Base-by-base conservation (phyloP, 2,797 vertebrate genomes). In the Potorous gilbertii region DNA sequence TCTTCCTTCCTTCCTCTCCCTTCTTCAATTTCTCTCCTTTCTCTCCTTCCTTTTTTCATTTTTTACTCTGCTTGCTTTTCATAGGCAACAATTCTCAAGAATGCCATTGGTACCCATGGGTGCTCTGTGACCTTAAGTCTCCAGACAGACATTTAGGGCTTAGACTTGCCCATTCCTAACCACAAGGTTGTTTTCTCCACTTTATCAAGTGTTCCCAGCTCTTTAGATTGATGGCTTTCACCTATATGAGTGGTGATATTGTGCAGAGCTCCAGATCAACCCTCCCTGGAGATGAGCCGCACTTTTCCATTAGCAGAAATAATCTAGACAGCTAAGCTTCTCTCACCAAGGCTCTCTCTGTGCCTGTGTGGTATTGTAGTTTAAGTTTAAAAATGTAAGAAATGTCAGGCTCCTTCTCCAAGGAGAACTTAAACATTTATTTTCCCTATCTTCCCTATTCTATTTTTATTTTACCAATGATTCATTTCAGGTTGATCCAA, bases 191-290 rank as follows among this genome's bases (percentile, higher is more conserved):
- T 81, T 12, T 28, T 40, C 1, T 0, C 52, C 52, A 2, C 54
- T 59, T 55, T 34, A 87, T 81, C 55, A 87, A 59, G 31, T 24
- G 54, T 31, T 91, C 46, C 21, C 21, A 62, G 93, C 90, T 93
- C 46, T 55, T 91, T 34, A 54, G 55, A 40, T 52, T 59, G 18
- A 46, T 54, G 90, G 74, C 56, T 95, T 90, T 52, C 54, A 16
- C 8, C 59, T 55, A 81, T 54, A 50, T 31, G 40, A 10, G 31
- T 50, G 91, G 52, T 92, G 46, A 95, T 66, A 66, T 21, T 89
- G 92, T 94, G 59, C 52, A 95, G 92, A 91, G 27, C 24, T 29
- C 93, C 90, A 55, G n/a, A 91, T 46, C 66, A 50, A 92, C 59
- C 90, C 10, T 92, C 55, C 74, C 81, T 92, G 55, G 18, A 93